These are phyloP conservation scores for Gerosis bhagava DNA, from an alignment of 2,888 invertebrate species.

Conservation along the genomic window DNA sequence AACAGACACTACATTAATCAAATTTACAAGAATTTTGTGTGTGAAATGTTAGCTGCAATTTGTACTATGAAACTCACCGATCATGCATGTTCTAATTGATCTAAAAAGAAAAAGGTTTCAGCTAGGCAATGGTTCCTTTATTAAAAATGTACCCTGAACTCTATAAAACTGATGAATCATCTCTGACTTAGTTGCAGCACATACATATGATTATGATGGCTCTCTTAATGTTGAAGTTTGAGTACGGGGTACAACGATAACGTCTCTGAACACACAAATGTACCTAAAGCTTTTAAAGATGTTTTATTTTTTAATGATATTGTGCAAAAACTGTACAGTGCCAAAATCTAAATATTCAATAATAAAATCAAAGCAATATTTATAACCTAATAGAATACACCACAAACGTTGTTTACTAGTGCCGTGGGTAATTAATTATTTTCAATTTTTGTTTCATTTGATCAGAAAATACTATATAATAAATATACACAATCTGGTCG, in stretches of 20 bases:
- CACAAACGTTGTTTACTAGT: slow-evolving; percentile 22
- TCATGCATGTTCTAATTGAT: slow-evolving; percentile 57
- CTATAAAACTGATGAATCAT: too few relatives aligned
- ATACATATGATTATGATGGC: too few relatives aligned
- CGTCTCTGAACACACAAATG: slow-evolving; percentile 8
- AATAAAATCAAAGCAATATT: slow-evolving; percentile 45
- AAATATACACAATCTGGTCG: too few relatives aligned
- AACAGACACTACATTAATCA: slow-evolving; percentile 60
- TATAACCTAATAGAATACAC: slow-evolving; percentile 24
- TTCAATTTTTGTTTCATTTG: too few relatives aligned
- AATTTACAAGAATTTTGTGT: slow-evolving; percentile 55
- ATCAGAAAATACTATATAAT: too few relatives aligned
- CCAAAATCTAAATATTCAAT: slow-evolving; percentile 52
- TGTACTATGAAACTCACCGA: slow-evolving; percentile 73
- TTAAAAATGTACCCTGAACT: neutral
- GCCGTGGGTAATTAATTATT: too few relatives aligned
- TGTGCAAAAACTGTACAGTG: slow-evolving; percentile 76
- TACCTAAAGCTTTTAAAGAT: slow-evolving; percentile 11
- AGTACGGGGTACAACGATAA: slow-evolving; percentile 8
- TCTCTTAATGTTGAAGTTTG: too few relatives aligned
- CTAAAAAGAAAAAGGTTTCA: slow-evolving; percentile 43
- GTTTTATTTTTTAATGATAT: slow-evolving; percentile 23
- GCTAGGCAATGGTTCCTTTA: slow-evolving; percentile 36
- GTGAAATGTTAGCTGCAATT: slow-evolving; percentile 78
- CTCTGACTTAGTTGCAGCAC: too few relatives aligned